A percentile compares a stretch with the other conserved stretches of the same genome.
These are phyloP conservation scores for Macrobrachium rosenbergii DNA, from an alignment of 1,140 invertebrate genomes.

Conservation along the genomic window DNA sequence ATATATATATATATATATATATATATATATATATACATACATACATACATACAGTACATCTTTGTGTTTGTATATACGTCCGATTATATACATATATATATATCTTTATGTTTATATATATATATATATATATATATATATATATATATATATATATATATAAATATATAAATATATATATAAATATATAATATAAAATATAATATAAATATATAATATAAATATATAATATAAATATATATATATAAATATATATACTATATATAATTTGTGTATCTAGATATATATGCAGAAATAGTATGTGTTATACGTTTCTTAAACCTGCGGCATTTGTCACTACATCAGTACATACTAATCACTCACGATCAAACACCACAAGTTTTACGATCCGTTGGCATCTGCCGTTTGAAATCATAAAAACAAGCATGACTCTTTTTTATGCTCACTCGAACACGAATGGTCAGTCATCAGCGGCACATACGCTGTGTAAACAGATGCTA, in stretches of 20 bases:
- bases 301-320: not conserved
- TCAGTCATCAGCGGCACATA: no score
- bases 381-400: no score
- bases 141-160: slow-evolving; percentile 11
- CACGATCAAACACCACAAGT: no score
- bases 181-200: no score
- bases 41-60: not conserved
- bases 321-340: no score
- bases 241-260: not conserved
- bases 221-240: not conserved
- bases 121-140: slow-evolving; percentile 4
- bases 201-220: not conserved
- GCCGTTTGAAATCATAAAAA: no score
- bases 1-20: slow-evolving; percentile 19
- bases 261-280: not conserved
- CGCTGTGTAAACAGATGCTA: no score
- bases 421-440: no score
- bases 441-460: no score
- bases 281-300: not conserved
- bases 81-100: not conserved
- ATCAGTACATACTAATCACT: no score
- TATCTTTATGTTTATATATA: not conserved
- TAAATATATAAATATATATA: not conserved
- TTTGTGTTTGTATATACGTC: not conserved
- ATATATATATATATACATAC: slow-evolving; percentile 10